Evolutionary conservation across 2,113 vertebrate genomes (phyloP).

Genomic region (Sitta europaea): DNA sequence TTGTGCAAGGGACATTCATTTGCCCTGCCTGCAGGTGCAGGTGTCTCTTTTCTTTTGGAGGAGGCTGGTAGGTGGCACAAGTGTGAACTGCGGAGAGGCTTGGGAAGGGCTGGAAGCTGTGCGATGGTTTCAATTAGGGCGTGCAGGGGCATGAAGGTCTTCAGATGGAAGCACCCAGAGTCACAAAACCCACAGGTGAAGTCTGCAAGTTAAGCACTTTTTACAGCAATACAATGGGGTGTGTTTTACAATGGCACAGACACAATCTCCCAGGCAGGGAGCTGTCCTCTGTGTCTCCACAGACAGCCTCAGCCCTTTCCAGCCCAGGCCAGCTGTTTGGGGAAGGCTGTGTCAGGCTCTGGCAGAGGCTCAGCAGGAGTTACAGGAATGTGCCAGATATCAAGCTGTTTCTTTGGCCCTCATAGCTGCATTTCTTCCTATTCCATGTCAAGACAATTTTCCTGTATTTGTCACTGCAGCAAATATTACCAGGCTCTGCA

Average conservation of each 20-base stretch:
- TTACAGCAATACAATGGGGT: background rate
- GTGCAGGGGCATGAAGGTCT: background rate
- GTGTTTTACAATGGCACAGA: background rate
- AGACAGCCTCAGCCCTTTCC: background rate
- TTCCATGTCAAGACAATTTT: background rate
- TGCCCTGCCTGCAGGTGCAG: background rate
- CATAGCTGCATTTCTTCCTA: background rate
- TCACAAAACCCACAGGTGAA: background rate
- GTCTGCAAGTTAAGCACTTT: background rate
- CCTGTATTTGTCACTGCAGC: background rate
- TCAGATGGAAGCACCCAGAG: background rate
- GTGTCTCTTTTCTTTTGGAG: background rate
- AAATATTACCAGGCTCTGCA: background rate
- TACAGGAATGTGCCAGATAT: background rate
- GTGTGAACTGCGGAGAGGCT: background rate
- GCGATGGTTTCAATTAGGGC: fast-evolving
- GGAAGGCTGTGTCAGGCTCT: background rate
- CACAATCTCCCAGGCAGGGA: background rate
- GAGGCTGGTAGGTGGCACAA: background rate
- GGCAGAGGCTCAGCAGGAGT: background rate
- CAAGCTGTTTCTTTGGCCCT: background rate
- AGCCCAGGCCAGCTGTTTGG: background rate
- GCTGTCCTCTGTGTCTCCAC: background rate
- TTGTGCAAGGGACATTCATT: background rate
- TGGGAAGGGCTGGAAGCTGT: background rate